Percentiles rank a stretch among this genome's conserved stretches.
Evolutionary conservation across 2,797 vertebrate genomes (phyloP).

Genomic region (Erpetoichthys calabaricus): DNA sequence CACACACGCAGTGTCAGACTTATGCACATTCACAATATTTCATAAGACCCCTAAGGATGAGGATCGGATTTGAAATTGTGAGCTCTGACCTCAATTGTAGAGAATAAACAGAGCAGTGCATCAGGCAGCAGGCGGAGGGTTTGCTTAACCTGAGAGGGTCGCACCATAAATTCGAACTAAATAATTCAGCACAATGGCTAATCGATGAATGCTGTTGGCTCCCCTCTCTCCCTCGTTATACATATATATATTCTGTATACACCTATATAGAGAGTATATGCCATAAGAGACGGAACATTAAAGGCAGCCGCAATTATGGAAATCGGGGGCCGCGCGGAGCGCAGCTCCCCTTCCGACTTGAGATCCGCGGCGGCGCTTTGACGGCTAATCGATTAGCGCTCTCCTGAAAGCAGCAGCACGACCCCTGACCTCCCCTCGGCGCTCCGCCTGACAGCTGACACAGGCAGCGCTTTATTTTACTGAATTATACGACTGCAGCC

Average conservation of each 20-base stretch:
- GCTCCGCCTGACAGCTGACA: constrained; percentile 54
- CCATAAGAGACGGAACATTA: constrained; percentile 70
- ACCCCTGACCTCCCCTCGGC: constrained; percentile 58
- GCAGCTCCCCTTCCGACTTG: constrained; percentile 70
- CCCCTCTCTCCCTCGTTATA: too few species aligned
- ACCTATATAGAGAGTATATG: too few species aligned
- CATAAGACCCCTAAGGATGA: too few species aligned
- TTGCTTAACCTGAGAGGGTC: constrained; percentile 81
- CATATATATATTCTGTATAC: too few species aligned
- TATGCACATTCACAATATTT: neutral
- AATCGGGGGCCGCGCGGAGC: constrained; percentile 61
- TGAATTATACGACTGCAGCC: too few species aligned
- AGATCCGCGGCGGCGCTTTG: constrained; percentile 60
- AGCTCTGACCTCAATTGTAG: constrained; percentile 14
- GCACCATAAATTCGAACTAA: constrained; percentile 74
- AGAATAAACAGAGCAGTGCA: constrained; percentile 13
- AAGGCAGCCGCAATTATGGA: constrained; percentile 73
- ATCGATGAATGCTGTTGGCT: too few species aligned
- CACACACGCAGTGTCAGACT: constrained; percentile 9
- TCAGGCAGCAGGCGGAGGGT: constrained; percentile 29
- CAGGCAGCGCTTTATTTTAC: constrained; percentile 19
- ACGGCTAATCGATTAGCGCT: constrained; percentile 68
- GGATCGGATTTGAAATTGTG: constrained; percentile 10
- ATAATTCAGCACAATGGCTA: constrained; percentile 72
- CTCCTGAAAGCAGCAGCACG: constrained; percentile 56